These are phyloP conservation scores for Chionis minor DNA, from an alignment of 2,113 vertebrate species.

Conservation along the genomic window DNA sequence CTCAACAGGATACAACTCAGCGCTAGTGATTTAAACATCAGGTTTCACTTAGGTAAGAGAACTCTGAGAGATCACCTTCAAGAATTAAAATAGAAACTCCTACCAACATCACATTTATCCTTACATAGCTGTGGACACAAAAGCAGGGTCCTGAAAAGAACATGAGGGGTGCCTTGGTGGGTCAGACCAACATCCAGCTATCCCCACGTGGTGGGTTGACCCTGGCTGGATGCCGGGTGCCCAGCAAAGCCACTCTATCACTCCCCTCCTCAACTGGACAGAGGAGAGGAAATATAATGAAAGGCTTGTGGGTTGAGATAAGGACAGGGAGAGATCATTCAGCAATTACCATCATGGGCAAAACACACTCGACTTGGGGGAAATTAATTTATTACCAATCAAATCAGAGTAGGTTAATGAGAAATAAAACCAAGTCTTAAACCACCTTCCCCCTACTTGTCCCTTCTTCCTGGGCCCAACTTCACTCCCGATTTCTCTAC, in stretches of 20 bases:
- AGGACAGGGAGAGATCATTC: not conserved
- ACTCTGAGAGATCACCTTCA: not conserved
- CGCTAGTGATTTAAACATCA: not conserved
- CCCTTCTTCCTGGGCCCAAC: not conserved
- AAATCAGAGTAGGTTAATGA: not conserved
- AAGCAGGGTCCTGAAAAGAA: not conserved
- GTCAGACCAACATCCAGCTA: not conserved
- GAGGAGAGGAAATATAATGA: not conserved
- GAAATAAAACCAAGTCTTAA: not conserved
- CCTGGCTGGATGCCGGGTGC: not conserved
- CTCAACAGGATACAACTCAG: not conserved
- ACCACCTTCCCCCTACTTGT: not conserved
- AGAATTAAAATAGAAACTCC: not conserved
- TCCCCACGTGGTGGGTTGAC: not conserved
- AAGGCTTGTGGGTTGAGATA: not conserved
- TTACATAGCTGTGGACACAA: not conserved
- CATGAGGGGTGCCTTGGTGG: not conserved
- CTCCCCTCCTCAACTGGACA: not conserved
- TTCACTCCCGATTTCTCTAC: not conserved
- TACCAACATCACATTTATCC: not conserved
- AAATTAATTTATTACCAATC: not conserved
- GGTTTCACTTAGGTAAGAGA: not conserved
- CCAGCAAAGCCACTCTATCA: not conserved
- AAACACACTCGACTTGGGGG: not conserved
- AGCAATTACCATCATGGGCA: not conserved